Evolutionary conservation across 2,113 vertebrate species (phyloP).

Genomic region (Ciconia stormi): DNA sequence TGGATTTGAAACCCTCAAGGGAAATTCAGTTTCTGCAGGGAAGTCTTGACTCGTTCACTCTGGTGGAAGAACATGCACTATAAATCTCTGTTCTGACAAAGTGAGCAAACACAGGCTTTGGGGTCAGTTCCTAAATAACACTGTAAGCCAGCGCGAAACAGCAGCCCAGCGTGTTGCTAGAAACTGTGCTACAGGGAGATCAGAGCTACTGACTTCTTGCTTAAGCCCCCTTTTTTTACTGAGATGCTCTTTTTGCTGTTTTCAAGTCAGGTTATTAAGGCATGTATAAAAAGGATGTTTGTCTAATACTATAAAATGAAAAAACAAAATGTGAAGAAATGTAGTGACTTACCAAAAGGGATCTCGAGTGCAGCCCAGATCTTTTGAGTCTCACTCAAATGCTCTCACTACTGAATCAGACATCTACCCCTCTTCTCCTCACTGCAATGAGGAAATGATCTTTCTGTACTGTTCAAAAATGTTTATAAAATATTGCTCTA

Average conservation of each 20-base stretch:
- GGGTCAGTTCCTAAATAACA: not conserved
- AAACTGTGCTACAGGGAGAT: not conserved
- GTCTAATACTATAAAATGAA: not conserved
- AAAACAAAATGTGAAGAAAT: not conserved
- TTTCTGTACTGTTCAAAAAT: not conserved
- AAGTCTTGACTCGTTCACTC: not conserved
- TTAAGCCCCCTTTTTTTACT: not conserved
- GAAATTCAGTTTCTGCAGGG: not conserved
- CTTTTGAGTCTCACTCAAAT: not conserved
- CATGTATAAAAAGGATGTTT: not conserved
- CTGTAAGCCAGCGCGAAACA: not conserved
- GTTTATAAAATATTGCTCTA: not conserved
- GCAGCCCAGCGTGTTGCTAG: not conserved
- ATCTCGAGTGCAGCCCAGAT: not conserved
- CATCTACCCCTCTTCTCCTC: not conserved
- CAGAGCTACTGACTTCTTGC: not conserved
- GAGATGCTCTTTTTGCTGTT: not conserved
- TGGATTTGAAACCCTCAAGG: not conserved
- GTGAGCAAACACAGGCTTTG: not conserved
- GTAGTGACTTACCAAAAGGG: not conserved
- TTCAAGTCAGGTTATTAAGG: not conserved
- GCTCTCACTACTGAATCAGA: not conserved
- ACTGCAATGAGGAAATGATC: not conserved
- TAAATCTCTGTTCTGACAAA: slow-evolving; percentile 17
- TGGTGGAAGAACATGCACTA: not conserved